Evolutionary conservation across 2,113 vertebrate genomes (phyloP).

Genomic region (Ophthalmolycus amberensis): DNA sequence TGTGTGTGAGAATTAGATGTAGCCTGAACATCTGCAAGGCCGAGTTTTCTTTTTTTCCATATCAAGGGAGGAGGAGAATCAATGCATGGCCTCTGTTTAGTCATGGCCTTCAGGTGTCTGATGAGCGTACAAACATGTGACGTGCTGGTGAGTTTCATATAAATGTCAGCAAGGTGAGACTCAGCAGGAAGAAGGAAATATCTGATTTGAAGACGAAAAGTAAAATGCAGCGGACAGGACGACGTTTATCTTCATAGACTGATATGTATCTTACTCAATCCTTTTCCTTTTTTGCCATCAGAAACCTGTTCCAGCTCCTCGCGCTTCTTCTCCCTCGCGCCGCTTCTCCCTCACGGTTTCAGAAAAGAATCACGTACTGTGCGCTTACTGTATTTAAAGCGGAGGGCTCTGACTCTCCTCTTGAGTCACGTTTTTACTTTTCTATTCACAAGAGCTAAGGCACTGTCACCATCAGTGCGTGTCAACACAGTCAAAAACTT

Average conservation of each 20-base stretch:
- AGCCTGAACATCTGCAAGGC: slow-evolving; percentile 38
- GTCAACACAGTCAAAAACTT: slow-evolving; percentile 53
- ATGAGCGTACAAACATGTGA: slow-evolving; percentile 16
- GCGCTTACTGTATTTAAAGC: slow-evolving; percentile 66
- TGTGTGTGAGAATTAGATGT: slow-evolving; percentile 44
- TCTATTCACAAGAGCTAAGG: slow-evolving; percentile 72
- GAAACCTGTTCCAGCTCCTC: slow-evolving; percentile 48
- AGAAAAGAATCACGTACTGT: slow-evolving; percentile 60
- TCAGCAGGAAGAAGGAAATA: slow-evolving; percentile 3
- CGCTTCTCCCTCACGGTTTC: slow-evolving; percentile 38
- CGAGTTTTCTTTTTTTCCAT: background rate
- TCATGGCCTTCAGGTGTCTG: slow-evolving; percentile 19
- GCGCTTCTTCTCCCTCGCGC: slow-evolving; percentile 41
- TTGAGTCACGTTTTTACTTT: slow-evolving; percentile 70
- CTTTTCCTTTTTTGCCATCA: slow-evolving; percentile 36
- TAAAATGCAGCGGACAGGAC: slow-evolving; percentile 10
- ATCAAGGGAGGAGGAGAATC: slow-evolving; percentile 13
- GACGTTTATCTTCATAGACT: background rate
- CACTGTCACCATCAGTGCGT: slow-evolving; percentile 53
- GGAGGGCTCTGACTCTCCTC: slow-evolving; percentile 67
- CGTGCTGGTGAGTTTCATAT: background rate
- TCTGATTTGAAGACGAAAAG: background rate
- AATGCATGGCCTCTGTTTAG: background rate
- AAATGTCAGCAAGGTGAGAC: slow-evolving; percentile 25
- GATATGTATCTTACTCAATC: slow-evolving; percentile 31